Base-by-base conservation (phyloP, 2,797 vertebrate genomes). In the Crenichthys baileyi region DNA sequence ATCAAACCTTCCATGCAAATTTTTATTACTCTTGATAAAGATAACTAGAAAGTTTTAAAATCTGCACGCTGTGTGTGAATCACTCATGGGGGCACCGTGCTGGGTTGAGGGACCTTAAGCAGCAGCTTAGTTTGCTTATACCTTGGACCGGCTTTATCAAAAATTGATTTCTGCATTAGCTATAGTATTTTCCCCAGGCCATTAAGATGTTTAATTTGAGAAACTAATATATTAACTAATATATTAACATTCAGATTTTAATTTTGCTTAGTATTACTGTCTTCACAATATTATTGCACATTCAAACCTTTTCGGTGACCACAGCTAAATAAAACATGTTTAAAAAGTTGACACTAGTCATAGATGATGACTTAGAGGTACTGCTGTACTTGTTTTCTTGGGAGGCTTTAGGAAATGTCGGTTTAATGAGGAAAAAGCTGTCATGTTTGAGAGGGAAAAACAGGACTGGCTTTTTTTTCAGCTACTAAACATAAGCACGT, bases 121-220 rank as follows among this genome's bases (percentile, higher is more conserved):
- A 68, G 39, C 39, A 15, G 11, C 4, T 68, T n/a, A 68, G 1
- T 44, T 24, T 7, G 5, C 18, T 24, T 24, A 68, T n/a, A n/a
- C 11, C 65, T 67, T 67, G 4, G 9, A 68, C 6, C 22, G 2
- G 22, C 4, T 39, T 6, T 31, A 68, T 24, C 39, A 41, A 68
- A 22, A 75, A 84, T 73, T 4, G 76, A 87, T 39, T 46, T 51
- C 22, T 78, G 26, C 72, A 82, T 83, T 63, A 79, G 44, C 65
- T 73, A 72, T 79, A 44, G 46, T 76, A 55, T 58, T 55, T 50
- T 83, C 67, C 50, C 51, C 24, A 50, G 61, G 61, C 73, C 80
- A 74, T 82, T 58, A 83, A 87, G 82, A 87, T 90, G 80, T 90
- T 89, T 86, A 80, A 91, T 90, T 73, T 85, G 70, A 82, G 70